These are phyloP conservation scores for Pseudochirops cupreus DNA, from an alignment of 2,797 vertebrate species.

Conservation along the genomic window DNA sequence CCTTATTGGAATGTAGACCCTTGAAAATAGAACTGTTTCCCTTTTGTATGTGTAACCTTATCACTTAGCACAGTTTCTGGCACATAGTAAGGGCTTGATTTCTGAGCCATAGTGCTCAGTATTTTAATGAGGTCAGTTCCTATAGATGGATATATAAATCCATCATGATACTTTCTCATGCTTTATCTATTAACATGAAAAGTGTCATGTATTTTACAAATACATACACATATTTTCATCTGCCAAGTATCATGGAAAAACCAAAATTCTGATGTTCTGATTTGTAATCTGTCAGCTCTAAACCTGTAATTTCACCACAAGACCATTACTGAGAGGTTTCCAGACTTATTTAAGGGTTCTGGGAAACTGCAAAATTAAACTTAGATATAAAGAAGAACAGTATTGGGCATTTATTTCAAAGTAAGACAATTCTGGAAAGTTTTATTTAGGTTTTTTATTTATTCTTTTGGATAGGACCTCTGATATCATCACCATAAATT, in stretches of 20 bases:
- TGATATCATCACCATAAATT: neutral
- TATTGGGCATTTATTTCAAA: conserved; percentile 29
- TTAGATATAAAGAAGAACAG: neutral
- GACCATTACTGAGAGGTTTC: neutral
- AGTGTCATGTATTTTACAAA: neutral
- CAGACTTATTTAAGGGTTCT: neutral
- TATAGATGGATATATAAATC: neutral
- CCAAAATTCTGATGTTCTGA: neutral
- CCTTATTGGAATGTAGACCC: neutral
- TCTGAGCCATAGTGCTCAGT: neutral
- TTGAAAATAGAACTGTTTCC: neutral
- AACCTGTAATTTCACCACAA: too few species aligned
- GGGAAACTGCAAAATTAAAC: neutral
- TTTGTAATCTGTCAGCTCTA: neutral
- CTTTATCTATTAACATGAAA: neutral
- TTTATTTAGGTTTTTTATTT: neutral
- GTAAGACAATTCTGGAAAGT: neutral
- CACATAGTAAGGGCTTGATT: neutral
- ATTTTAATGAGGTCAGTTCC: neutral
- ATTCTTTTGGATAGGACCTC: neutral
- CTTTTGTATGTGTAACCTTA: neutral
- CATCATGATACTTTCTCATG: neutral
- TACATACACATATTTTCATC: neutral
- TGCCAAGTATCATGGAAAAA: neutral
- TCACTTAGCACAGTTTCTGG: neutral